phyloP scores from a whole-genome alignment of 2,888 invertebrate genomes.

The Agrochola macilenta region DNA sequence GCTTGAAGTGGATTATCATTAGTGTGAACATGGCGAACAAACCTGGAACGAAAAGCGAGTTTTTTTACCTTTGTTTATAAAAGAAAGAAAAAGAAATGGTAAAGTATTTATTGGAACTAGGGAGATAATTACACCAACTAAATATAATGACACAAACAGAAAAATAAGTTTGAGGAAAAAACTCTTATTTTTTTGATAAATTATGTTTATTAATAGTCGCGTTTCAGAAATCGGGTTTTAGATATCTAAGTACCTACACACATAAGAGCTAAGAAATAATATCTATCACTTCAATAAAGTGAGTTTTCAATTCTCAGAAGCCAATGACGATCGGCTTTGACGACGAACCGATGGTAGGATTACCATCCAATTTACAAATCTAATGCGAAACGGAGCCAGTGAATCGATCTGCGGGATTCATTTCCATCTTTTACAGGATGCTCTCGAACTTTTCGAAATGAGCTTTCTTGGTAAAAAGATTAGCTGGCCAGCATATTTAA shows the following conservation, averaged over 20 bases:
- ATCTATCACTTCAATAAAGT: not conserved
- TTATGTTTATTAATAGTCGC: no score
- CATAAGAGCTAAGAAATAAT: not conserved
- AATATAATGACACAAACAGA: no score
- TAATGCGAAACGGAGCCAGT: conserved; percentile 5
- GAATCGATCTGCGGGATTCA: not conserved
- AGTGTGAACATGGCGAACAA: conserved; percentile 97
- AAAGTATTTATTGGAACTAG: no score
- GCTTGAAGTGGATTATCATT: conserved; percentile 97
- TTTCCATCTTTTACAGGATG: not conserved
- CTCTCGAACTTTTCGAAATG: not conserved
- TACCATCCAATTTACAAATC: conserved; percentile 27
- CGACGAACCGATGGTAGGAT: conserved; percentile 6
- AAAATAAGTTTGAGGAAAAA: no score
- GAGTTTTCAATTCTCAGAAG: not conserved
- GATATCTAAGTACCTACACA: not conserved
- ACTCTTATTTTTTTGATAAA: no score
- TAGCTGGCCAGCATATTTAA: not conserved
- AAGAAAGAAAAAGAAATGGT: no score
- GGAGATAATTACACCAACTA: no score
- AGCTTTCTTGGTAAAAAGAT: not conserved
- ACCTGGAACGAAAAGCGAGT: conserved; percentile 89
- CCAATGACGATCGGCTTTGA: not conserved
- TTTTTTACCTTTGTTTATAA: not conserved
- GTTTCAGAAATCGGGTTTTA: not conserved